These are phyloP conservation scores for Felis catus DNA, from an alignment of 2,113 vertebrate species.

Conservation along the genomic window F.catus_Fca126_mat1.0 CM031420.1:24625001-24625500, in stretches of 20 bases:
- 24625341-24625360: background rate
- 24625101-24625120: background rate
- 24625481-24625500: background rate
- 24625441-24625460: background rate
- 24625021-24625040: background rate
- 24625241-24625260: background rate
- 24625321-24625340: background rate
- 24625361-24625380: background rate
- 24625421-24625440: background rate
- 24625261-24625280: background rate
- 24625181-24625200: background rate
- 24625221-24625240: background rate
- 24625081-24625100: background rate
- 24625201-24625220: background rate
- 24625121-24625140: background rate
- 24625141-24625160: background rate
- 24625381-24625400: background rate
- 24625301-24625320: background rate
- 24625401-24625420: accelerated
- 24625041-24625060: background rate
- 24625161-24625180: background rate
- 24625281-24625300: background rate
- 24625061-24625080: background rate
- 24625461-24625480: background rate
- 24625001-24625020: background rate